phyloP scores from a whole-genome alignment of 2,888 invertebrate species.

The Hoplodrina blanda region DNA sequence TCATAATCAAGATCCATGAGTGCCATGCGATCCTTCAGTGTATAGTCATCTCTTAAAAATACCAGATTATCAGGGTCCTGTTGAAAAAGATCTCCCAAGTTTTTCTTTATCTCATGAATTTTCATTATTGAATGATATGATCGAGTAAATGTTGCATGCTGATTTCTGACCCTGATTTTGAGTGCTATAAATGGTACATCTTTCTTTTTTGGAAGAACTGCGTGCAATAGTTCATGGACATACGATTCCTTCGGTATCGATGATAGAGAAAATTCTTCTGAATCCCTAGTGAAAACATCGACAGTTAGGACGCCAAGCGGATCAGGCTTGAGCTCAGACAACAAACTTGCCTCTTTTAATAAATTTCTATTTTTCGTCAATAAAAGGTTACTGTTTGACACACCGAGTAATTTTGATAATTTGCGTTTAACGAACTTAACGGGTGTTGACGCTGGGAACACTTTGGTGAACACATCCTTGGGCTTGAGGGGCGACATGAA shows the following conservation, averaged over 20 bases:
- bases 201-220: slow-evolving; percentile 83
- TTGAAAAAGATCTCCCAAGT: slow-evolving; percentile 91
- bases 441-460: slow-evolving; percentile 85
- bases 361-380: slow-evolving; percentile 84
- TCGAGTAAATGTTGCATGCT: slow-evolving; percentile 86
- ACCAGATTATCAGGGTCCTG: slow-evolving; percentile 87
- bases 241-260: slow-evolving; percentile 85
- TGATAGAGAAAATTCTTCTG: slow-evolving; percentile 81
- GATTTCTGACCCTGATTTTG: slow-evolving; percentile 84
- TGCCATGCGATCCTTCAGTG: slow-evolving; percentile 83
- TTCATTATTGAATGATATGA: slow-evolving; percentile 89
- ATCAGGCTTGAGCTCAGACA: slow-evolving; percentile 84
- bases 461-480: slow-evolving; percentile 83
- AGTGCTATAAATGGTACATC: slow-evolving; percentile 86
- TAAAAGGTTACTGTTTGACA: slow-evolving; percentile 82
- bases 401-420: slow-evolving; percentile 82
- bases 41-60: slow-evolving; percentile 84
- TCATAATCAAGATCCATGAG: slow-evolving; percentile 86
- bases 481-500: slow-evolving; percentile 84
- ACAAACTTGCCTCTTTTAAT: slow-evolving; percentile 80
- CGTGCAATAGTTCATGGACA: slow-evolving; percentile 82
- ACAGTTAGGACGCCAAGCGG: slow-evolving; percentile 81
- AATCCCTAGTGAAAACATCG: slow-evolving; percentile 87
- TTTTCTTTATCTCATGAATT: slow-evolving; percentile 91
- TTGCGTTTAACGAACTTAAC: slow-evolving; percentile 85